Conservation (phyloP, 2,113 vertebrate genomes). For the Bujurquina vittata region DNA sequence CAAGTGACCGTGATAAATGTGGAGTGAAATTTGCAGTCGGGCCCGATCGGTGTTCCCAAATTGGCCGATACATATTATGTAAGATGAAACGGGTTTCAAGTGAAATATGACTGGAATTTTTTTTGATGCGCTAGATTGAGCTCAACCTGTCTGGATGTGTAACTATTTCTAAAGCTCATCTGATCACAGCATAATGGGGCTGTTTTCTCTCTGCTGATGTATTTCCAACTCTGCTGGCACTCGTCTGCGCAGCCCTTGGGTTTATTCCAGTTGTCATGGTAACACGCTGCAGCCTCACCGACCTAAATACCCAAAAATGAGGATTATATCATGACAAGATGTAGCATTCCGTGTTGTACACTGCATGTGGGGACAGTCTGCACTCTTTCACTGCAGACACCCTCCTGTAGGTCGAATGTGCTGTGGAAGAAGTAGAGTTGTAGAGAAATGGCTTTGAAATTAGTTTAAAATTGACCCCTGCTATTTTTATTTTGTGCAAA, state of each 20-base stretch:
- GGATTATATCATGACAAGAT: slow-evolving; percentile 47
- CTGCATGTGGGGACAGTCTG: background rate
- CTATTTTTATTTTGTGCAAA: background rate
- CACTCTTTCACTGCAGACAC: slow-evolving; percentile 18
- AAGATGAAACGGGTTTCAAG: slow-evolving; percentile 5
- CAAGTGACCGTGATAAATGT: background rate
- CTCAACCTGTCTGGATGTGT: background rate
- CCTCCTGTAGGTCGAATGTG: accelerated
- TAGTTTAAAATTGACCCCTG: background rate
- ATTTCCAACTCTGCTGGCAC: background rate
- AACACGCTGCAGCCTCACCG: slow-evolving; percentile 48
- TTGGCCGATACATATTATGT: background rate
- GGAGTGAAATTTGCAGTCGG: background rate
- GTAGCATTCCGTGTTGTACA: slow-evolving; percentile 11
- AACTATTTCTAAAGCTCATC: background rate
- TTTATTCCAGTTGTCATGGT: slow-evolving; percentile 57
- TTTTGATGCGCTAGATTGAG: background rate
- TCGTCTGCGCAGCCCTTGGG: slow-evolving; percentile 11
- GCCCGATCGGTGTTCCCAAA: background rate
- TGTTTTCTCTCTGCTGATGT: slow-evolving; percentile 2
- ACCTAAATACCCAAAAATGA: slow-evolving; percentile 63
- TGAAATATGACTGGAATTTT: background rate
- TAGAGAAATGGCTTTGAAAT: background rate
- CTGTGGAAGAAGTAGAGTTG: background rate
- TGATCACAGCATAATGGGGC: background rate